Base-by-base conservation (phyloP, 2,113 vertebrate genomes). In the Caranx ignobilis region DNA sequence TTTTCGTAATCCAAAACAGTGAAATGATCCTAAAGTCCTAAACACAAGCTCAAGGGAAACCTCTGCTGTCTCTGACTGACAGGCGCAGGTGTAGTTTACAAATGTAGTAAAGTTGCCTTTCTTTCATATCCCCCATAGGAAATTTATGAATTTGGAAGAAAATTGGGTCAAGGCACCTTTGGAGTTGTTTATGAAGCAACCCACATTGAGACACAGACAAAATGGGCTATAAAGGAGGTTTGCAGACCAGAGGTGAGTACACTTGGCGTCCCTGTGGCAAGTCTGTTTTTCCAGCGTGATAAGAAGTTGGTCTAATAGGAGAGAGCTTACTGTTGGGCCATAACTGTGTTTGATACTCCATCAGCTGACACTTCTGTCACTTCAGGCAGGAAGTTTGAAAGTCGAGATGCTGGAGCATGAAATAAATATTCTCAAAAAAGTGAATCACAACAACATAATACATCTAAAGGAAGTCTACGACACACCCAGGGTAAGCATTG, bases 381-480 rank as follows among this genome's bases (percentile, higher is more conserved):
- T 88, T 80, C 89, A 97, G 96, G 94, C 96, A 81, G 96, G 96
- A 83, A 96, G 95, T 80, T 95, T 94, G 37, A 95, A 94, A 59
- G 94, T 96, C 74, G 94, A 94, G 88, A 89, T 96, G 77, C 90
- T 97, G 88, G 96, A 95, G 83, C 86, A 94, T 11, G 96, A 97
- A 85, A 96, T 97, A 73, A 95, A 66, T 88, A 96, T 97, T 61
- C 93, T 97, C 54, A 97, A 95, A 86, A 89, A 71, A 82, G 95
- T 97, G 74, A 94, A 95, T 74, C 96, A 96, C 32, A 77, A 92
- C 6, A 92, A 96, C 79, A 95, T 97, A 79, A 96, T 97, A 89
- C 96, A 96, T 76, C 93, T 97, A 48, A 91, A 97, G 71, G 95
- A 96, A 87, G 93, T 96, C 61, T 96, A 96, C 78, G 94, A 95